phyloP scores from a whole-genome alignment of 2,797 vertebrate genomes.

The Erithacus rubecula region DNA sequence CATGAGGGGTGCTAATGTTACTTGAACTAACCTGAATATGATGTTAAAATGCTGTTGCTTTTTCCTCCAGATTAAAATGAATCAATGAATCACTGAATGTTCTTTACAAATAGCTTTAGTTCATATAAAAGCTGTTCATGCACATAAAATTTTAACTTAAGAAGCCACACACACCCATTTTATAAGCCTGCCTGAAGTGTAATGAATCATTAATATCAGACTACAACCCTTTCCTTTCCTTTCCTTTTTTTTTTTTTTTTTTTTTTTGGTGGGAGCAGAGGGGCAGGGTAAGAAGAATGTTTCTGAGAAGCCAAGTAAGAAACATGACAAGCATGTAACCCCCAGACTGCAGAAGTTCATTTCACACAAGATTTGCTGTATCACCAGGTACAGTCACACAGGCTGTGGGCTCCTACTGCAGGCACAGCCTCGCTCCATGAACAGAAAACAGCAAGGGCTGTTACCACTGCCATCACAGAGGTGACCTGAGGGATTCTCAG shows the following conservation, averaged over 20 bases:
- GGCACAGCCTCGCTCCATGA: neutral
- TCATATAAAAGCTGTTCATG: neutral
- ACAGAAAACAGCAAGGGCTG: neutral
- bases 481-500: neutral
- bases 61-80: neutral
- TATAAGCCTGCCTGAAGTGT: neutral
- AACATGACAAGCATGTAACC: no score
- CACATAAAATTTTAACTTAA: neutral
- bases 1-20: neutral
- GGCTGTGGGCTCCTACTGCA: neutral
- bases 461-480: neutral
- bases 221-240: neutral
- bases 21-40: neutral
- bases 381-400: neutral
- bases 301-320: neutral
- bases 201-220: neutral
- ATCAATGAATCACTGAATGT: neutral
- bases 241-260: neutral
- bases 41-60: neutral
- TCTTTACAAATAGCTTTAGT: neutral
- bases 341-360: neutral
- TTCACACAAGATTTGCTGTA: neutral
- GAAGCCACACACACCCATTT: neutral
- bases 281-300: neutral
- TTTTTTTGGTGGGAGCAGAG: neutral